Evolutionary conservation across 2,888 invertebrate genomes (phyloP).

Genomic region (Nowickia ferox): DNA sequence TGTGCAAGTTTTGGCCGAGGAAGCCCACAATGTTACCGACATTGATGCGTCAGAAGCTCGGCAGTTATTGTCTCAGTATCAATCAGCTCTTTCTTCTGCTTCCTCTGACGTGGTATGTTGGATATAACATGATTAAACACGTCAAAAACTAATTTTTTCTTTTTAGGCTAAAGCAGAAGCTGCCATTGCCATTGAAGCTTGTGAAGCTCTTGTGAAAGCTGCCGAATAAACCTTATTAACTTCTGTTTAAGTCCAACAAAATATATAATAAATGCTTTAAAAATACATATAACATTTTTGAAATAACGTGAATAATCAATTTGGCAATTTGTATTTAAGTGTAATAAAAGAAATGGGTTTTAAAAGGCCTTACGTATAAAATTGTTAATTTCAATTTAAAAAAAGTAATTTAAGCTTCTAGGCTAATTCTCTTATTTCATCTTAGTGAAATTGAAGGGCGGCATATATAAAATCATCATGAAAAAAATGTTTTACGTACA

Average conservation of each 20-base stretch:
- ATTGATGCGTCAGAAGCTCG: slow-evolving; percentile 92
- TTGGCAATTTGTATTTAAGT: slow-evolving; percentile 38
- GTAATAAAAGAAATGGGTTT: slow-evolving; percentile 43
- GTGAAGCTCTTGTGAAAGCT: slow-evolving; percentile 96
- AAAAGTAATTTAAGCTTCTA: too few relatives aligned
- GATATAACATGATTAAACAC: neutral
- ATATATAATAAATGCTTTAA: slow-evolving; percentile 1
- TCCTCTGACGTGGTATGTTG: slow-evolving; percentile 88
- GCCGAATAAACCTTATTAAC: slow-evolving; percentile 84
- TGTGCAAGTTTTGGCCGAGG: slow-evolving; percentile 97
- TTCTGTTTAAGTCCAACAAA: slow-evolving; percentile 57
- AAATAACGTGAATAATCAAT: slow-evolving; percentile 41
- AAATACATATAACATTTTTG: slow-evolving; percentile 50
- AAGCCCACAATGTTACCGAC: slow-evolving; percentile 93
- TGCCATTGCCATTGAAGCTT: slow-evolving; percentile 96
- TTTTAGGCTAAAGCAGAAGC: slow-evolving; percentile 93
- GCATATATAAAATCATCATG: too few relatives aligned
- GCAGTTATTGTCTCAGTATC: slow-evolving; percentile 92
- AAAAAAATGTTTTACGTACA: neutral
- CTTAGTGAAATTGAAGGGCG: too few relatives aligned
- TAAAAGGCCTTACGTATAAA: slow-evolving; percentile 33
- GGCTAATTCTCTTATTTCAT: too few relatives aligned
- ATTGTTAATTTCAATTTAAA: neutral
- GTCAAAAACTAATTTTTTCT: neutral
- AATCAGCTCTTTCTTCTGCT: slow-evolving; percentile 92